phyloP scores from a whole-genome alignment of 1,140 invertebrate species.

The Bombus difficillimus region DNA sequence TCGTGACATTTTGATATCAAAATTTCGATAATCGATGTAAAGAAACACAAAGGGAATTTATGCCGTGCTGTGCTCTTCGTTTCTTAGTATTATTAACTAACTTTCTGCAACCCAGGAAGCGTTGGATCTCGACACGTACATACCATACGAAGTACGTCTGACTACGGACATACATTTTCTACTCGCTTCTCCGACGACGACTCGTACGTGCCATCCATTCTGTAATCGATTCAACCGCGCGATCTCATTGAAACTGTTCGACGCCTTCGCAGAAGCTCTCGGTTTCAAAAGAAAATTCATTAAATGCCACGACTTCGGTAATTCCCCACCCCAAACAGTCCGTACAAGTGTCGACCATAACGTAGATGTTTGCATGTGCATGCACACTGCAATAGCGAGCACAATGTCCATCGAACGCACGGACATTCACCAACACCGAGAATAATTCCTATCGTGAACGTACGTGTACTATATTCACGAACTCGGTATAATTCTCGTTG shows the following conservation, averaged over 20 bases:
- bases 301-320: background rate
- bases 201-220: background rate
- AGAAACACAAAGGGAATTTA: too few relatives aligned
- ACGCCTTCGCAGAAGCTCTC: slow-evolving; percentile 42
- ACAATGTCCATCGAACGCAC: slow-evolving; percentile 6
- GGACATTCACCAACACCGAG: background rate
- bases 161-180: background rate
- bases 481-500: slow-evolving; percentile 7
- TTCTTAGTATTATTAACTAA: background rate
- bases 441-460: slow-evolving; percentile 10
- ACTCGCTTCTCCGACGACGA: background rate
- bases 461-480: slow-evolving; percentile 3
- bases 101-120: background rate
- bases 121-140: background rate
- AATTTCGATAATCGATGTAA: too few relatives aligned
- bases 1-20: background rate
- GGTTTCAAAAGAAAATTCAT: slow-evolving; percentile 31
- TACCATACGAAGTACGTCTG: background rate
- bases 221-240: background rate
- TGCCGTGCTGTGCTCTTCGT: too few relatives aligned
- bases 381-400: background rate
- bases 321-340: background rate
- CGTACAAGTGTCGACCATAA: background rate
- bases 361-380: background rate
- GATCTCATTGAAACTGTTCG: slow-evolving; percentile 27